Evolutionary conservation across 1,140 invertebrate genomes (phyloP).

Genomic region (Drosophila erecta): DNA sequence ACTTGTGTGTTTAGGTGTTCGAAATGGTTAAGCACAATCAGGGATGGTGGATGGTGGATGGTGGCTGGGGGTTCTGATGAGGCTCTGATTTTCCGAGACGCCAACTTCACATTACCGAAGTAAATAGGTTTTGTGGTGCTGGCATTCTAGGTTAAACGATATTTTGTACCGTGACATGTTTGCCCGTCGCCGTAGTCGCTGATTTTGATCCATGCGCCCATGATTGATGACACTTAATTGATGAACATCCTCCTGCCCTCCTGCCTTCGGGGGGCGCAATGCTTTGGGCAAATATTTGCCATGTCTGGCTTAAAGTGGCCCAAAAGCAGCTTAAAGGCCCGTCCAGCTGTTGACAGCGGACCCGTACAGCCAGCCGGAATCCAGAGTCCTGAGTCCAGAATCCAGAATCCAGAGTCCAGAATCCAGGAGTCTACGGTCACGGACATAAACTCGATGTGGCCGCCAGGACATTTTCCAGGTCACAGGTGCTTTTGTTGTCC

Average conservation of each 20-base stretch:
- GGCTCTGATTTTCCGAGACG: background rate
- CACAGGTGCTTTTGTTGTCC: constrained; percentile 82
- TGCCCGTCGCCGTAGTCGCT: constrained; percentile 56
- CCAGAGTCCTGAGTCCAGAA: background rate
- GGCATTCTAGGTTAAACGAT: constrained; percentile 73
- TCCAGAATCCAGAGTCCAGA: background rate
- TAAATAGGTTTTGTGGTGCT: constrained; percentile 62
- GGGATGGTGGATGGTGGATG: constrained; percentile 7
- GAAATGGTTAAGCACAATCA: background rate
- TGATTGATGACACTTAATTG: constrained; percentile 83
- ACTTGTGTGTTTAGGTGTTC: constrained; percentile 64
- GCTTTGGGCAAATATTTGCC: constrained; percentile 56
- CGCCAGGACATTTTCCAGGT: constrained; percentile 66
- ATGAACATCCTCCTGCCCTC: constrained; percentile 53
- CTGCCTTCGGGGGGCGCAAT: constrained; percentile 13
- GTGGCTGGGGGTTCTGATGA: constrained; percentile 15
- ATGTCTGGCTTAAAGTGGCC: constrained; percentile 66
- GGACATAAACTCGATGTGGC: constrained; percentile 17
- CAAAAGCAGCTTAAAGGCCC: constrained; percentile 49
- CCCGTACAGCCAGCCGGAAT: constrained; percentile 10
- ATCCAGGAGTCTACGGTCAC: constrained; percentile 9
- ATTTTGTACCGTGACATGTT: constrained; percentile 82
- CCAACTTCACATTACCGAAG: constrained; percentile 20
- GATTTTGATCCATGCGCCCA: constrained; percentile 65
- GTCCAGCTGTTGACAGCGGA: constrained; percentile 33